These are phyloP conservation scores for Epinephelus coioides DNA, from an alignment of 2,797 vertebrate species.

Conservation along the genomic window DNA sequence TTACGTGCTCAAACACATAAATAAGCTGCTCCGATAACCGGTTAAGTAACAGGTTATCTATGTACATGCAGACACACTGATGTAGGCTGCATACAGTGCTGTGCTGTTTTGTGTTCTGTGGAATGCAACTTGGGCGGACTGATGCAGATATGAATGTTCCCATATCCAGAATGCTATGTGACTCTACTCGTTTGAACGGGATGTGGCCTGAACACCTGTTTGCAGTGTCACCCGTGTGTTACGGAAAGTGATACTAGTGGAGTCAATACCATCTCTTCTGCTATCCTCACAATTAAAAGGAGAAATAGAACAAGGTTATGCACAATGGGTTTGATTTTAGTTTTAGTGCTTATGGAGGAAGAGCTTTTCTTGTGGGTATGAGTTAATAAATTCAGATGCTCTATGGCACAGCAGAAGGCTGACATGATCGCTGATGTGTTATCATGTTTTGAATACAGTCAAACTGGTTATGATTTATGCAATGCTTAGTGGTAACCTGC, in stretches of 20 bases:
- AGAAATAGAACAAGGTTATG: neutral
- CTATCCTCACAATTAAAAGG: neutral
- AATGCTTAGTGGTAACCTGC: neutral
- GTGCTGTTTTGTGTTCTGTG: neutral
- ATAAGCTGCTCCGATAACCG: too few relatives aligned
- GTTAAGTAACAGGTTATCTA: too few relatives aligned
- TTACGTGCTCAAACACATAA: too few relatives aligned
- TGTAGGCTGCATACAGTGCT: neutral
- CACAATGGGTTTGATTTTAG: too few relatives aligned
- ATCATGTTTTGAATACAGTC: neutral
- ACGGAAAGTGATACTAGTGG: neutral
- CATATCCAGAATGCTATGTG: conserved; percentile 1
- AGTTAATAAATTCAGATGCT: neutral
- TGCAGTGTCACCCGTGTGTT: neutral
- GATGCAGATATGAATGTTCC: neutral
- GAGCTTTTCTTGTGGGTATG: neutral
- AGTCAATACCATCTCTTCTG: neutral
- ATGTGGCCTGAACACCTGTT: neutral
- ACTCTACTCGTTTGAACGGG: conserved; percentile 41
- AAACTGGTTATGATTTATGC: neutral
- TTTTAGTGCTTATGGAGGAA: too few relatives aligned
- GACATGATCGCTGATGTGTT: neutral
- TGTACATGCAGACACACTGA: too few relatives aligned
- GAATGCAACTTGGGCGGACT: neutral
- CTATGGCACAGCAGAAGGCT: neutral